These are phyloP conservation scores for Magallana nippona DNA, from an alignment of 2,888 invertebrate species.

Conservation along the genomic window DNA sequence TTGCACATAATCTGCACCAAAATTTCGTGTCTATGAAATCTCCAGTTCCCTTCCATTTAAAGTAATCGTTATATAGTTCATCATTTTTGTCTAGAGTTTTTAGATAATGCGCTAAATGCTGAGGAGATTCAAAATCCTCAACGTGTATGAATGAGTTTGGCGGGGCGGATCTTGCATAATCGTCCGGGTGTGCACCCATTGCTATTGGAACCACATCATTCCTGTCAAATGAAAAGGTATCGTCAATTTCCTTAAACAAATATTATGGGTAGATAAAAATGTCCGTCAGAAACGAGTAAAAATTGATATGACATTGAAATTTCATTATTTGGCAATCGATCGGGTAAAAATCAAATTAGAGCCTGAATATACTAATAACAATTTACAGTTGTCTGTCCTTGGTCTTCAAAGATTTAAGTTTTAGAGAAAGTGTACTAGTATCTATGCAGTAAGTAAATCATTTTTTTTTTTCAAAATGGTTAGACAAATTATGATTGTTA, in stretches of 20 bases:
- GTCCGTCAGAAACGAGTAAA: too few relatives aligned
- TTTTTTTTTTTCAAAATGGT: not conserved
- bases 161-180: slow-evolving; percentile 93
- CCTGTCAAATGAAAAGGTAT: slow-evolving; percentile 79
- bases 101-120: slow-evolving; percentile 91
- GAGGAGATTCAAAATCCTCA: slow-evolving; percentile 93
- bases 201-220: slow-evolving; percentile 94
- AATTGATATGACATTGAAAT: too few relatives aligned
- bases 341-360: too few relatives aligned
- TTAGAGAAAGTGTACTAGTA: too few relatives aligned
- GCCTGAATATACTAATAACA: too few relatives aligned
- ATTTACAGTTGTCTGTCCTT: too few relatives aligned
- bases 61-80: slow-evolving; percentile 94
- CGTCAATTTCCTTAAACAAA: too few relatives aligned
- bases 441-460: not conserved
- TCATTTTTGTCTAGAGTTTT: slow-evolving; percentile 91
- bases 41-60: slow-evolving; percentile 89
- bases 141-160: slow-evolving; percentile 96
- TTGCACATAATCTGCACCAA: slow-evolving; percentile 66
- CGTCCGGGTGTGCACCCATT: slow-evolving; percentile 95
- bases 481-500: not conserved
- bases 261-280: too few relatives aligned
- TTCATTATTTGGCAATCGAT: too few relatives aligned
- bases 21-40: slow-evolving; percentile 65
- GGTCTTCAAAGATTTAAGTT: too few relatives aligned